Evolutionary conservation across 92 coral and sea anemone species (phyloP), one percentile per base, ranked within the genome.

Genomic region (Siderastrea siderea): DNA sequence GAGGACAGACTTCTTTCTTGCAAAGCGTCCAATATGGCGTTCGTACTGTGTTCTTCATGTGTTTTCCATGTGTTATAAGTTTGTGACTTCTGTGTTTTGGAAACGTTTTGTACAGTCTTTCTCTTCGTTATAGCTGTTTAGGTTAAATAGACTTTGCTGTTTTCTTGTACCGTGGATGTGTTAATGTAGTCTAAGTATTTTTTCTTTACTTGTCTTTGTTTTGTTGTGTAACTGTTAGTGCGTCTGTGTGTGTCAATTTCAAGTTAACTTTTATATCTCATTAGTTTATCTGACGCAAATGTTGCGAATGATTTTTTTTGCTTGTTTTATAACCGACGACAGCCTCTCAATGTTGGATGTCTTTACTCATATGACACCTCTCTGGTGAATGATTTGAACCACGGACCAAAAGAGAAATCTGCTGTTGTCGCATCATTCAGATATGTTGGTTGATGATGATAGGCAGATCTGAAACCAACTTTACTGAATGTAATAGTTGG

Each of bases 321-420:
- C 46, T 66, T 14, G 15, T 53, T 19, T 61, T 52, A 10, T 14
- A 55, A 87, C 17, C 45, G 65, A 69, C 63, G 80, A 48, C 85
- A 71, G 77, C 92, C 38, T 82, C 84, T 77, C 91, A 11, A 64
- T 91, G 93, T 89, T 45, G 70, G 93, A 77, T 64, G 88, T 94
- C 96, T 91, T 94, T 94, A 94, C 96, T 94, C 96, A 94, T 91
- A 94, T 94, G 96, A 94, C 88, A 84, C 89, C 84, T 57, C 7
- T 12, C 16, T 47, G 90, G 88, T 89, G 93, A 69, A 79, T 91
- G 96, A 94, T 94, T 94, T 68, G 87, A 91, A 72, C 64, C 11
- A 77, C 38, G 7, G 44, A 10, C 82, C 73, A 74, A 58, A 75
- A 75, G 90, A 84, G 92, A 57, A 67, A 54, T 47, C 45, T 50